These are phyloP conservation scores for Ciconia maguari DNA, from an alignment of 2,113 vertebrate species.

Conservation along the genomic window DNA sequence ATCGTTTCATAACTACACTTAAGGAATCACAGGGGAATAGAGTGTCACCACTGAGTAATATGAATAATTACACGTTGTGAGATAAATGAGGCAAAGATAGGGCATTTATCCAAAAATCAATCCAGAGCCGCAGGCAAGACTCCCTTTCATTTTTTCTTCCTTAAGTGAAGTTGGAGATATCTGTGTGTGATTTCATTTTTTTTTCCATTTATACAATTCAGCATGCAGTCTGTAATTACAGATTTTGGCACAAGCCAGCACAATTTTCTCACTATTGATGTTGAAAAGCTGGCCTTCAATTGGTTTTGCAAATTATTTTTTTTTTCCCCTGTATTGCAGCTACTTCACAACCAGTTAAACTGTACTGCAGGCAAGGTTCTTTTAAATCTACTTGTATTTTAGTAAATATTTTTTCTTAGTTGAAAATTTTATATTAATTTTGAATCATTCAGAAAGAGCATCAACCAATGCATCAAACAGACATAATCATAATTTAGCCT, in stretches of 20 bases:
- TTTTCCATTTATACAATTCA: background rate
- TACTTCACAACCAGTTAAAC: background rate
- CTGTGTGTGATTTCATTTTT: background rate
- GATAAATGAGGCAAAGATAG: conserved; percentile 21
- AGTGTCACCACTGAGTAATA: background rate
- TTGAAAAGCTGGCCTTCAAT: background rate
- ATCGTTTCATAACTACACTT: background rate
- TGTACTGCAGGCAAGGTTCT: background rate
- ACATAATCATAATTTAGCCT: background rate
- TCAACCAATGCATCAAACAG: background rate
- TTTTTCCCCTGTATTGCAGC: background rate
- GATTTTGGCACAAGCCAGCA: background rate
- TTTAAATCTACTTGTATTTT: background rate
- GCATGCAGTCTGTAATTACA: background rate
- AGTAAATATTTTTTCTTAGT: background rate
- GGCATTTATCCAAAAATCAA: conserved; percentile 51
- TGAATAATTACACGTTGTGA: conserved; percentile 27
- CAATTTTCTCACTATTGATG: background rate
- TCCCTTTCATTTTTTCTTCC: background rate
- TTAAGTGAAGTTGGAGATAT: background rate
- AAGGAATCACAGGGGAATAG: background rate
- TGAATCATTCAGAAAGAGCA: background rate
- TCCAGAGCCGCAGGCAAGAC: background rate
- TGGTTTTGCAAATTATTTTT: background rate
- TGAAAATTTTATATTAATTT: background rate